These are phyloP conservation scores for Myrmecobius fasciatus DNA, from an alignment of 2,113 vertebrate species.

Conservation along the genomic window DNA sequence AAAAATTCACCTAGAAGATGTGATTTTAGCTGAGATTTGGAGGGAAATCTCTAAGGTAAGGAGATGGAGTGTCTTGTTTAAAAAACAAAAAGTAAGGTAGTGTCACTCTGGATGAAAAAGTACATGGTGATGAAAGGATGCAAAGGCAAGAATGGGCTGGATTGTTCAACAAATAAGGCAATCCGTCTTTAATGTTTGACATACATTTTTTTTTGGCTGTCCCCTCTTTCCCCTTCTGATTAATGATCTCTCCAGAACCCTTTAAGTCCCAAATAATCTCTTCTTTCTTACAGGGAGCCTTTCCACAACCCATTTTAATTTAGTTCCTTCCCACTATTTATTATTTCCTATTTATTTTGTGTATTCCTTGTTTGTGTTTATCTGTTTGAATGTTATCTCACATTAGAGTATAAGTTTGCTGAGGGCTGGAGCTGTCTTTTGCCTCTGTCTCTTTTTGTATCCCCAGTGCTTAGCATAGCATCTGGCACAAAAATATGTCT, in stretches of 20 bases:
- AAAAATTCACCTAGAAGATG: neutral
- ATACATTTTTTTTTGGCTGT: neutral
- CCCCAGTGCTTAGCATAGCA: neutral
- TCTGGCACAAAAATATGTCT: neutral
- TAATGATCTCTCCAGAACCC: neutral
- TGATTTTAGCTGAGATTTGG: neutral
- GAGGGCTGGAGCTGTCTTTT: neutral
- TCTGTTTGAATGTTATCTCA: neutral
- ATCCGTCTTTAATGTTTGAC: neutral
- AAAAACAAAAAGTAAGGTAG: neutral
- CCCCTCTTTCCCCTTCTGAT: neutral
- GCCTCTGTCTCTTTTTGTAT: neutral
- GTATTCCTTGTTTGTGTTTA: neutral
- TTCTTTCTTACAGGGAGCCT: neutral
- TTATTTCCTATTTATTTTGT: neutral
- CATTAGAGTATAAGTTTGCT: neutral
- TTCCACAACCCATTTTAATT: neutral
- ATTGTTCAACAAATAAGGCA: neutral
- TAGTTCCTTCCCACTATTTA: neutral
- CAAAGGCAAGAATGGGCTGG: neutral
- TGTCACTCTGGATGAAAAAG: neutral
- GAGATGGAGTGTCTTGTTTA: neutral
- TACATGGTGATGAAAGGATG: neutral
- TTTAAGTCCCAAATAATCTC: neutral
- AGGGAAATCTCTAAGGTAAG: neutral